A percentile compares a stretch with the other conserved stretches of the same genome.
Evolutionary conservation across 2,797 vertebrate species (phyloP).

Genomic region (Cirrhinus molitorella): DNA sequence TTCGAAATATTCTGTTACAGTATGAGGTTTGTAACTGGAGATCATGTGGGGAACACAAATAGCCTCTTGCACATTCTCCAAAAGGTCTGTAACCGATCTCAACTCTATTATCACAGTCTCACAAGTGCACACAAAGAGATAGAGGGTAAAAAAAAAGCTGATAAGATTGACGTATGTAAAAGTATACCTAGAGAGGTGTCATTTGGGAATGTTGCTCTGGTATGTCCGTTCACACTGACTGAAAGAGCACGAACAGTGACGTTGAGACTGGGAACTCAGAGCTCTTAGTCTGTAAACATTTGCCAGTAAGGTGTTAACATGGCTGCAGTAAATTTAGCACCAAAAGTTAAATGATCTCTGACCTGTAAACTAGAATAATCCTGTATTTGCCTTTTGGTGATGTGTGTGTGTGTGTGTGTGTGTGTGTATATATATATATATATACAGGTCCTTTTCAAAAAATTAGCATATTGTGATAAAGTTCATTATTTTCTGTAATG

Average conservation of each 20-base stretch:
- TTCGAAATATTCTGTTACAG: conserved; percentile 31
- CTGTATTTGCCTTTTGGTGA: not conserved
- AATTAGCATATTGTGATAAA: no score
- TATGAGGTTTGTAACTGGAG: conserved; percentile 39
- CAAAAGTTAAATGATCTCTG: not conserved
- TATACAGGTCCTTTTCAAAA: no score
- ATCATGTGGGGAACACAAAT: conserved; percentile 18
- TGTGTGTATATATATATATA: not conserved
- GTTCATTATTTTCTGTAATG: no score
- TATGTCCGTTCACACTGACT: conserved; percentile 1
- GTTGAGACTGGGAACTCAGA: conserved; percentile 10
- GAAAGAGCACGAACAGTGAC: conserved; percentile 6
- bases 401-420: not conserved
- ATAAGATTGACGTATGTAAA: conserved; percentile 28
- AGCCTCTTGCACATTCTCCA: conserved; percentile 13
- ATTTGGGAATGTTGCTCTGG: conserved; percentile 14
- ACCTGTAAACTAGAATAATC: not conserved
- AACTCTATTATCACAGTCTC: not conserved
- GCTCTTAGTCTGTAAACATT: not conserved
- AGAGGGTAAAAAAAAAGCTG: not conserved
- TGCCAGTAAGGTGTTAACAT: not conserved
- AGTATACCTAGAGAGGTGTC: not conserved
- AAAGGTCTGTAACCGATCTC: conserved; percentile 16
- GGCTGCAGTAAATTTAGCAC: conserved; percentile 17
- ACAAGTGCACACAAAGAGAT: not conserved